Conservation (phyloP, 2,113 vertebrate species). For the Capreolus pygargus region DNA sequence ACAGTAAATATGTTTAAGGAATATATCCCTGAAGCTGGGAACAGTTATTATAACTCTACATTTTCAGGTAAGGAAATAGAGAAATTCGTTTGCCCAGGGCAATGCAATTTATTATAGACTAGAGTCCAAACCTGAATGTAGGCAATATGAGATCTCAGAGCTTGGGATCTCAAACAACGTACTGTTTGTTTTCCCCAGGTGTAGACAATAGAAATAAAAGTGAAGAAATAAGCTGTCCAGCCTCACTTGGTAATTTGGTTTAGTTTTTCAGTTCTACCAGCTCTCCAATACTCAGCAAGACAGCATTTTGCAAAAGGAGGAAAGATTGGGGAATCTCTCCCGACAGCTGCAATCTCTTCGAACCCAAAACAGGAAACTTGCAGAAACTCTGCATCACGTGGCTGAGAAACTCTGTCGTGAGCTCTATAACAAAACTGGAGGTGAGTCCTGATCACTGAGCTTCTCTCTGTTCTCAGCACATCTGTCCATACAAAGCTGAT, state of each 20-base stretch:
- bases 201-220: background rate
- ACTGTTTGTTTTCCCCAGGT: background rate
- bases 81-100: background rate
- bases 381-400: constrained; percentile 29
- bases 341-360: constrained; percentile 49
- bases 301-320: constrained; percentile 50
- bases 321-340: constrained; percentile 61
- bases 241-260: constrained; percentile 46
- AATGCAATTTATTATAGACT: background rate
- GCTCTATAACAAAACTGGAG: constrained; percentile 69
- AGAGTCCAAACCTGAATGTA: background rate
- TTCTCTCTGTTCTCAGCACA: background rate
- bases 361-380: constrained; percentile 44
- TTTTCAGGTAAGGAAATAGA: background rate
- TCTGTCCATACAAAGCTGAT: background rate
- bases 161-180: background rate
- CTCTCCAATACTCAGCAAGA: constrained; percentile 60
- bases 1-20: background rate
- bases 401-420: constrained; percentile 70
- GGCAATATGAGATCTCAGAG: background rate
- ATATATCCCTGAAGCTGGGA: background rate
- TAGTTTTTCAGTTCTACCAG: constrained; percentile 75
- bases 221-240: background rate
- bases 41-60: background rate
- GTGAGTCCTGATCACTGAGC: background rate